Evolutionary conservation across 2,888 invertebrate genomes (phyloP).

Genomic region (Hypsopygia costalis): DNA sequence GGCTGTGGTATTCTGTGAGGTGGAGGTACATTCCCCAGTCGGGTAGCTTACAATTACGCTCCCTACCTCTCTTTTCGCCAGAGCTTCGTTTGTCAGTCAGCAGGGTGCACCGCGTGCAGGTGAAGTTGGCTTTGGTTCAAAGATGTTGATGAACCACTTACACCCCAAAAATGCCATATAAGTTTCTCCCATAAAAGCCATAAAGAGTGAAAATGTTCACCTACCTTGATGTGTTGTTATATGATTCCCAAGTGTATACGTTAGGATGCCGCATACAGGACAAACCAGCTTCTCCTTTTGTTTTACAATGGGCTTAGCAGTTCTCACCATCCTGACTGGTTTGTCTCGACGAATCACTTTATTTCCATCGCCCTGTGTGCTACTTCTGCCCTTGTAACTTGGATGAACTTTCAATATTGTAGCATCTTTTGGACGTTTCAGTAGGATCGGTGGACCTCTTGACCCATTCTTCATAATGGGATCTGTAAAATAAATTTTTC

Average conservation of each 20-base stretch:
- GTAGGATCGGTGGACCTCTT: constrained; percentile 62
- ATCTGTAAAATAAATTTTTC: constrained; percentile 37
- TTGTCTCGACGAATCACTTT: constrained; percentile 38
- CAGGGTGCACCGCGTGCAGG: too few species aligned
- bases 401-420: constrained; percentile 61
- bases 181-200: too few species aligned
- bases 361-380: constrained; percentile 12
- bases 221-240: constrained; percentile 73
- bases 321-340: constrained; percentile 45
- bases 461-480: constrained; percentile 69
- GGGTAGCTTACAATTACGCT: too few species aligned
- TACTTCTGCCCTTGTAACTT: constrained; percentile 40
- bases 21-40: too few species aligned
- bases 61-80: too few species aligned
- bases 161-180: too few species aligned
- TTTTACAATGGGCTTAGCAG: constrained; percentile 40
- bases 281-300: constrained; percentile 72
- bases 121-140: too few species aligned
- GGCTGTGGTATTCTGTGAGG: too few species aligned
- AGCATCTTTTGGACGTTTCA: constrained; percentile 70
- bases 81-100: too few species aligned
- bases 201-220: background rate
- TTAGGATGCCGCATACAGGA: constrained; percentile 73
- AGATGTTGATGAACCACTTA: too few species aligned
- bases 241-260: constrained; percentile 68